phyloP scores from a whole-genome alignment of 2,113 vertebrate species.

The Hydropotes inermis region DNA sequence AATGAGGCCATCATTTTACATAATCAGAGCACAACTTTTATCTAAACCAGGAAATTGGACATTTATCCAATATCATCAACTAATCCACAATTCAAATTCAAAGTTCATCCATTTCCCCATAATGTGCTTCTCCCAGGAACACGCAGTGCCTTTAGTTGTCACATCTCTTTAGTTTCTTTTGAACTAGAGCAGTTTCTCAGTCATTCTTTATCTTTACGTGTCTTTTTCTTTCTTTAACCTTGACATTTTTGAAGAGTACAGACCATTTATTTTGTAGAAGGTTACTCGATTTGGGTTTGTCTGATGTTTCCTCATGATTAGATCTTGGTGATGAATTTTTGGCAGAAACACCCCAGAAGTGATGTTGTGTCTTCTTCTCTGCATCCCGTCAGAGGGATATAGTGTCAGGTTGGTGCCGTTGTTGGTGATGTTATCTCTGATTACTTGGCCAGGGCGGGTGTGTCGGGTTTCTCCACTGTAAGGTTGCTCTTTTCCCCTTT shows the following conservation, averaged over 20 bases:
- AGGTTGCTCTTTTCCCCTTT: neutral
- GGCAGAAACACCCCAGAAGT: conserved; percentile 36
- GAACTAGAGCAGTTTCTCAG: neutral
- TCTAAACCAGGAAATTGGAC: conserved; percentile 8
- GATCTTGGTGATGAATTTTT: conserved; percentile 63
- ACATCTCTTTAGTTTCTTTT: conserved; percentile 25
- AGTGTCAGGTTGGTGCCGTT: neutral
- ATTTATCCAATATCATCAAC: neutral
- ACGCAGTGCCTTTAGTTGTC: neutral
- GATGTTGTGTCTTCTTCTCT: neutral
- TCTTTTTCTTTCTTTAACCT: conserved; percentile 60
- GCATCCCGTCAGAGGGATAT: neutral
- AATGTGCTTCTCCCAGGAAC: neutral
- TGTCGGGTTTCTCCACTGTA: neutral
- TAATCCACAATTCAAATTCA: neutral
- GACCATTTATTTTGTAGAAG: conserved; percentile 64
- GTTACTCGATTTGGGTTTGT: conserved; percentile 62
- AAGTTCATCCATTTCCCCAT: neutral
- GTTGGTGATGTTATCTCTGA: conserved; percentile 15
- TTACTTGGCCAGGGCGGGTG: neutral
- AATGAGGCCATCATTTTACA: neutral
- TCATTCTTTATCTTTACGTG: conserved; percentile 51
- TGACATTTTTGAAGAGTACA: conserved; percentile 66
- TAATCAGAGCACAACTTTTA: neutral
- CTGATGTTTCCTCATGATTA: conserved; percentile 61